Conservation (phyloP, 1,140 invertebrate genomes). For the Drosophila sp. region DNA sequence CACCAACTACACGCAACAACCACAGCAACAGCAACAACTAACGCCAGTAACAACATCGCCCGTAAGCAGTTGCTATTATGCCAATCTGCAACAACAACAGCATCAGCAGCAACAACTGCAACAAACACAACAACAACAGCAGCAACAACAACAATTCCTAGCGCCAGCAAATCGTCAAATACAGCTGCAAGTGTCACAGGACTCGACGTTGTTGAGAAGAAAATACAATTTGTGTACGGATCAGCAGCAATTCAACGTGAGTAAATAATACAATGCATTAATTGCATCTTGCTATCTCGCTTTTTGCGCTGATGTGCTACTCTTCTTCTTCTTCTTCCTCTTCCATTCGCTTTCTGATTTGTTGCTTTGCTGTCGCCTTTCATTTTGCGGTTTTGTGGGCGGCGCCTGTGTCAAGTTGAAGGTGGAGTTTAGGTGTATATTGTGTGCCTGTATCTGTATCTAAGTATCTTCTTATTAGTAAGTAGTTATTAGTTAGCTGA, state of each 20-base stretch:
- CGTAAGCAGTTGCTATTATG: slow-evolving; percentile 52
- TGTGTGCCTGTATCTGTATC: slow-evolving; percentile 13
- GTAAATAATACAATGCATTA: slow-evolving; percentile 28
- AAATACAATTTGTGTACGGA: slow-evolving; percentile 17
- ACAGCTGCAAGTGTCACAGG: slow-evolving; percentile 36
- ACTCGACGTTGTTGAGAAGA: slow-evolving; percentile 2
- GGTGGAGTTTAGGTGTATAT: slow-evolving; percentile 30
- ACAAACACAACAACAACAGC: slow-evolving; percentile 48
- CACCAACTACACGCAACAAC: slow-evolving; percentile 42
- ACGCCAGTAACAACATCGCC: slow-evolving; percentile 56
- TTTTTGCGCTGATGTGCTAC: slow-evolving; percentile 21
- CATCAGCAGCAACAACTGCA: slow-evolving; percentile 45
- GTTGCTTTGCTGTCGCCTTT: slow-evolving; percentile 68
- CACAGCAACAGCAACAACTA: slow-evolving; percentile 52
- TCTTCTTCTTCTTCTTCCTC: slow-evolving; percentile 15
- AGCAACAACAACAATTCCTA: slow-evolving; percentile 52
- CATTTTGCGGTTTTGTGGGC: slow-evolving; percentile 69
- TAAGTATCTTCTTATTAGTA: slow-evolving; percentile 8
- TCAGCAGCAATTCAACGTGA: slow-evolving; percentile 40
- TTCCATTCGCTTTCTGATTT: slow-evolving; percentile 58
- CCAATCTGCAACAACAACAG: slow-evolving; percentile 42
- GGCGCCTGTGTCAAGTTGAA: slow-evolving; percentile 47
- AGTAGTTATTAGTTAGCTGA: slow-evolving; percentile 9
- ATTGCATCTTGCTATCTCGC: slow-evolving; percentile 35
- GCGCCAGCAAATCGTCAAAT: slow-evolving; percentile 47